Evolutionary conservation across 2,888 invertebrate species (phyloP).

Genomic region (Autographa pulchrina): DNA sequence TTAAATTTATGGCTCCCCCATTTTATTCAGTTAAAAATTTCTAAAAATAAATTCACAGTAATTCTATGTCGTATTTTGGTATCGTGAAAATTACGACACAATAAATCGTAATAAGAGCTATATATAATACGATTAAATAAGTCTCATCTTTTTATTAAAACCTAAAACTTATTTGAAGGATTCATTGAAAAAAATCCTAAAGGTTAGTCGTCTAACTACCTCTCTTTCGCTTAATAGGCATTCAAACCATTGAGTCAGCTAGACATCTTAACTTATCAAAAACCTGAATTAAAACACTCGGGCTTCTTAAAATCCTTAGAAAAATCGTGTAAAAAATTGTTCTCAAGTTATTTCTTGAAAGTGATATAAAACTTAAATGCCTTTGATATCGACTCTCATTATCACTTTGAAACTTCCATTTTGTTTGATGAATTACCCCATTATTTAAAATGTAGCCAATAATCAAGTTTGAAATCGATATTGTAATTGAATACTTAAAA

Average conservation of each 20-base stretch:
- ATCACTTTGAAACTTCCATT: constrained; percentile 57
- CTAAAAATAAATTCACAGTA: no score
- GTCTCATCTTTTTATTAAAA: no score
- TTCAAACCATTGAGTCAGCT: background rate
- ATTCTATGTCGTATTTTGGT: no score
- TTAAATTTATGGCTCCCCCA: no score
- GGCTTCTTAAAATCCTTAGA: background rate
- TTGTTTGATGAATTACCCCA: constrained; percentile 57
- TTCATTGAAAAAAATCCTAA: background rate
- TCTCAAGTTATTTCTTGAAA: constrained; percentile 38
- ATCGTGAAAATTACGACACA: no score
- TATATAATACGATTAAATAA: no score
- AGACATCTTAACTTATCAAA: background rate
- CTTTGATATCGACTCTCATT: constrained; percentile 54
- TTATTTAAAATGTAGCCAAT: constrained; percentile 37
- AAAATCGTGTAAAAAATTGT: constrained; percentile 16
- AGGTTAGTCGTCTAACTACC: background rate
- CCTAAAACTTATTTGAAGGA: no score
- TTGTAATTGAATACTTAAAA: constrained; percentile 38
- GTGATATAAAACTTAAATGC: constrained; percentile 47
- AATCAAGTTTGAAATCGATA: constrained; percentile 29
- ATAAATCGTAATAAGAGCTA: no score
- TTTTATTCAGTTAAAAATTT: no score
- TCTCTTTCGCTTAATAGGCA: background rate
- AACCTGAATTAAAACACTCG: constrained; percentile 1